These are phyloP conservation scores for Cancer borealis DNA, from an alignment of 2,888 invertebrate species.

Conservation along the genomic window DNA sequence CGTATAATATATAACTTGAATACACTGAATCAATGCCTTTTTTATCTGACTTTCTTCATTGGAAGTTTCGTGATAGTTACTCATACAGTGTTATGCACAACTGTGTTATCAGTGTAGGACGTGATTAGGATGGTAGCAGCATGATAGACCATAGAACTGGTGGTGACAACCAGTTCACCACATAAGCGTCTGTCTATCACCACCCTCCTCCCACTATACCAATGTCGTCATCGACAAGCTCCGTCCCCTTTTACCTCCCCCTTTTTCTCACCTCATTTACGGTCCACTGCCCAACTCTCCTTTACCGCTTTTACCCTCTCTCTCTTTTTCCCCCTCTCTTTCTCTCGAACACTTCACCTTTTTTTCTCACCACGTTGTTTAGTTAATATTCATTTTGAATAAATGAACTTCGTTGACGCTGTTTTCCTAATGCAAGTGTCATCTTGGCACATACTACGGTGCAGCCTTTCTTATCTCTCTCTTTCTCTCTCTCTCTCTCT, in stretches of 20 bases:
- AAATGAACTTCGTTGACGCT: background rate
- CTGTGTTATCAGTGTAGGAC: no score
- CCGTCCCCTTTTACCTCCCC: background rate
- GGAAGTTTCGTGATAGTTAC: no score
- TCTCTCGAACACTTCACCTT: background rate
- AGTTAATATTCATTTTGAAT: background rate
- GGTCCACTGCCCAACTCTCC: background rate
- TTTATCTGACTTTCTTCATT: no score
- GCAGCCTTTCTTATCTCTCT: background rate
- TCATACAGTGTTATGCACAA: no score
- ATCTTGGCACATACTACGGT: no score
- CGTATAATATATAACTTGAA: no score
- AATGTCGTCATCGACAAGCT: no score
- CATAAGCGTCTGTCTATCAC: background rate
- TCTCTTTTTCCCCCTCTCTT: background rate
- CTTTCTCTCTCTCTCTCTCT: conserved; percentile 9
- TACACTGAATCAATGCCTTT: no score
- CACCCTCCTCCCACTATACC: background rate
- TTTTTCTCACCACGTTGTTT: background rate
- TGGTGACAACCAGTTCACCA: background rate
- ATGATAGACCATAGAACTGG: no score
- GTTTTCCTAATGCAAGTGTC: no score
- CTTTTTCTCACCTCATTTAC: background rate
- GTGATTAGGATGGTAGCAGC: no score
- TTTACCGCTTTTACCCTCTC: background rate